phyloP scores from a whole-genome alignment of 2,113 vertebrate species.

The Gnathonemus longibarbis region DNA sequence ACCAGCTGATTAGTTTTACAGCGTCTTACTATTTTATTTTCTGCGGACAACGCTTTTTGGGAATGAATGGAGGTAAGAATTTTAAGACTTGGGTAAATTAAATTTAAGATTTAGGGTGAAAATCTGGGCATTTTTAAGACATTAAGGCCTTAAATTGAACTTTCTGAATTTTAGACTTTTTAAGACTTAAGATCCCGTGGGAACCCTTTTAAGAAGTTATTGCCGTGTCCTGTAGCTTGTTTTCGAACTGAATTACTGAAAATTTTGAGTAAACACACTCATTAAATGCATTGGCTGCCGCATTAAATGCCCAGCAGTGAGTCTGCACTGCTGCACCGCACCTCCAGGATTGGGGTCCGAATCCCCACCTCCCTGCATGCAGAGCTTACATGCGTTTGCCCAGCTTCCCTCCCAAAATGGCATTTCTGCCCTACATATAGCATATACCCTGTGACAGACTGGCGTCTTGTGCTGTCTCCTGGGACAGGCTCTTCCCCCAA shows the following conservation, averaged over 20 bases:
- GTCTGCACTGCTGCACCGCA: background rate
- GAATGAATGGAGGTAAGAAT: no score
- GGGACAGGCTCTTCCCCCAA: background rate
- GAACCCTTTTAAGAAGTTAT: no score
- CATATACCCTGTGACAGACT: background rate
- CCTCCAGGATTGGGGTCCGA: background rate
- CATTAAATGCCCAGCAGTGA: background rate
- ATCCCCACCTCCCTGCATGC: background rate
- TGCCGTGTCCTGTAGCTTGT: background rate
- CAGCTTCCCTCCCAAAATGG: background rate
- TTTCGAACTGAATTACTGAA: background rate
- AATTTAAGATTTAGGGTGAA: no score
- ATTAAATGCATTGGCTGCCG: background rate
- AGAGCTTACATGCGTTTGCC: background rate
- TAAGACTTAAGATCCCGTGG: no score
- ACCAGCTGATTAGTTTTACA: no score
- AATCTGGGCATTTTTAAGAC: no score
- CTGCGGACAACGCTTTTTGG: no score
- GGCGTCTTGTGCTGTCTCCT: background rate
- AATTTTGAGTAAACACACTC: background rate
- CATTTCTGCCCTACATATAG: background rate
- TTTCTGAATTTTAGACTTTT: no score
- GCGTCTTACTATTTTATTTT: no score
- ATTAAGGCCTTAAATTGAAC: no score
- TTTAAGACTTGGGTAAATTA: no score